Evolutionary conservation across 2,888 invertebrate species (phyloP).

Genomic region (Nomada hirtipes): DNA sequence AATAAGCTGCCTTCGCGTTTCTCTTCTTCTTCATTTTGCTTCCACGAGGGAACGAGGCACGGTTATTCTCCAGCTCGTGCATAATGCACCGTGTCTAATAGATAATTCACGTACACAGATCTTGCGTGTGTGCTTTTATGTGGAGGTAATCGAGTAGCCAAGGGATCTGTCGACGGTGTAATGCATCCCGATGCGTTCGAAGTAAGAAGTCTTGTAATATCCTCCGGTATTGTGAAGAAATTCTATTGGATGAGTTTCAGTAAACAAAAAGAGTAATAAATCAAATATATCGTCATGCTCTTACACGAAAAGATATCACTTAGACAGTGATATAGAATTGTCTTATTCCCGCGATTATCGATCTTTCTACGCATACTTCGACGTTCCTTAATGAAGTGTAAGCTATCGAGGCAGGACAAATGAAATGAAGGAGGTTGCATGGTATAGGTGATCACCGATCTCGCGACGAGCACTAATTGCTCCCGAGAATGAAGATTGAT

Average conservation of each 20-base stretch:
- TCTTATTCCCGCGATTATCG: neutral
- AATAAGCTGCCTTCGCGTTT: conserved; percentile 31
- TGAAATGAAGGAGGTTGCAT: conserved; percentile 25
- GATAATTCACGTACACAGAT: conserved; percentile 23
- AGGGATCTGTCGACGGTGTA: neutral
- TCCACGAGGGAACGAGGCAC: conserved; percentile 17
- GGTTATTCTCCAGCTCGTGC: conserved; percentile 4
- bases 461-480: conserved; percentile 50
- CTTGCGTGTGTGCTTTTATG: neutral
- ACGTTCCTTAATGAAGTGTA: conserved; percentile 14
- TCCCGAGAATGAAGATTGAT: conserved; percentile 60
- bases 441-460: conserved; percentile 18
- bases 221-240: neutral
- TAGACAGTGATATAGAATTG: too few relatives aligned
- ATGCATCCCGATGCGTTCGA: neutral
- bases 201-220: neutral
- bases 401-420: conserved; percentile 15
- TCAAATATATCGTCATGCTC: too few relatives aligned
- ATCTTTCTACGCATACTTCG: neutral
- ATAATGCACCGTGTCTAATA: conserved; percentile 36
- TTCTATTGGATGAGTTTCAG: neutral
- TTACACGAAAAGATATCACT: too few relatives aligned
- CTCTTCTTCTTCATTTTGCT: conserved; percentile 24
- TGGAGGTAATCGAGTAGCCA: neutral
- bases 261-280: neutral